Evolutionary conservation across 2,113 vertebrate genomes (phyloP), one percentile per base, ranked within the genome.

Genomic region (Thomomys bottae): DNA sequence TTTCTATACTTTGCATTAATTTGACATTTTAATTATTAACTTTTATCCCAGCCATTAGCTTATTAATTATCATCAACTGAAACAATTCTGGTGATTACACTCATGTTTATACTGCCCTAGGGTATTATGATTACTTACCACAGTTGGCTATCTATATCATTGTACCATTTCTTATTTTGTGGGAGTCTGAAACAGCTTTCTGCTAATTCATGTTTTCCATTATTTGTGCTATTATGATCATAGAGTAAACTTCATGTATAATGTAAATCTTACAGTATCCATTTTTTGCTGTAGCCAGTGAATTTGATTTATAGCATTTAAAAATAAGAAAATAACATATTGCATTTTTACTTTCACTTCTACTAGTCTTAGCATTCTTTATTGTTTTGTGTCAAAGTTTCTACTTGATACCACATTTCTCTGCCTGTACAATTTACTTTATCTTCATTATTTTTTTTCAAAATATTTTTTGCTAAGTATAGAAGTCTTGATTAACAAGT

Each of bases 391-490:
- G 14, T 67, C 63, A 24, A 38, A 64, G 5, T 73, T 67, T 79
- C 70, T 21, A 42, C 3, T 8, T 72, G 75, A 34, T 79, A 57
- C 54, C 78, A 30, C 32, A 21, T 24, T 68, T 32, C 23, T 81
- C 49, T 85, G 9, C 14, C 38, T 40, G 54, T 85, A 81, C 18
- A 78, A n/a, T n/a, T 82, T 54, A 8, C 70, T 82, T 86, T 85
- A 82, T 57, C 20, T 70, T 89, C 57, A 34, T 59, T 71, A 5
- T 64, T 70, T 70, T 80, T 80, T 80, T 91, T 8, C 42, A 84
- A 92, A 21, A 61, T 61, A 23, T 2, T 82, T 81, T 92, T 92
- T 86, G 61, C 40, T 71, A 81, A 89, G n/a, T 76, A 36, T n/a
- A 72, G 66, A 78, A 77, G 90, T 90, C 23, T 66, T 30, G 18